These are phyloP conservation scores for Seriola rivoliana DNA, from an alignment of 2,113 vertebrate species.

Conservation along the genomic window DNA sequence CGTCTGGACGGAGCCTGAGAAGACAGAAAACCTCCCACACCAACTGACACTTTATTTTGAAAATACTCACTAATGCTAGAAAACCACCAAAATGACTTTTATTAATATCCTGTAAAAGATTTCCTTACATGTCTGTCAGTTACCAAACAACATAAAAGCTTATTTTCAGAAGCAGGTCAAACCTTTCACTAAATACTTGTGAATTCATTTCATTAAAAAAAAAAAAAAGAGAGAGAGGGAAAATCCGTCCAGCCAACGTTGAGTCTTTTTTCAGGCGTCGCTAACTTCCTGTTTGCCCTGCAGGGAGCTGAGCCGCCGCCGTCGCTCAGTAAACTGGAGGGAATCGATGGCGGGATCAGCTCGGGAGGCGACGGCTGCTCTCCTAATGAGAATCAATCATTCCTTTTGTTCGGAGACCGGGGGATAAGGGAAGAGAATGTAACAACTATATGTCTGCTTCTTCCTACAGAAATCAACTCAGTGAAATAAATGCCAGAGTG, in stretches of 20 bases:
- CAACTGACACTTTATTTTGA: too few species aligned
- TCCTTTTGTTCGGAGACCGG: constrained; percentile 24
- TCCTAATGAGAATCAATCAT: constrained; percentile 59
- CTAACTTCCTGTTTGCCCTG: not conserved
- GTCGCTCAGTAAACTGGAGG: constrained; percentile 27
- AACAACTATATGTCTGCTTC: constrained; percentile 35
- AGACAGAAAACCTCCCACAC: too few species aligned
- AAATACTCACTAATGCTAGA: too few species aligned
- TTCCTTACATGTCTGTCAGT: too few species aligned
- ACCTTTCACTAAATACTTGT: too few species aligned
- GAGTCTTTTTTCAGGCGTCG: not conserved
- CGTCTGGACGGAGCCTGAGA: too few species aligned
- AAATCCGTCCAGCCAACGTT: not conserved
- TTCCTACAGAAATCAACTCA: constrained; percentile 49
- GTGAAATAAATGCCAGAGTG: constrained; percentile 53
- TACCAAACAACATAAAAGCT: too few species aligned
- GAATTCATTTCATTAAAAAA: too few species aligned
- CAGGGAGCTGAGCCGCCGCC: not conserved
- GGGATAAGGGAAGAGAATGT: constrained; percentile 11
- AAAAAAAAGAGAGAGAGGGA: too few species aligned
- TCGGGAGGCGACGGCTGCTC: constrained; percentile 6
- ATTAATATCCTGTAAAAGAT: too few species aligned
- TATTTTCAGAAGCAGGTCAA: too few species aligned
- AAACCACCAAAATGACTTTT: too few species aligned
- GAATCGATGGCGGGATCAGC: constrained; percentile 8